These are phyloP conservation scores for Trogon melanurus DNA, from an alignment of 2,113 vertebrate species.

Conservation along the genomic window DNA sequence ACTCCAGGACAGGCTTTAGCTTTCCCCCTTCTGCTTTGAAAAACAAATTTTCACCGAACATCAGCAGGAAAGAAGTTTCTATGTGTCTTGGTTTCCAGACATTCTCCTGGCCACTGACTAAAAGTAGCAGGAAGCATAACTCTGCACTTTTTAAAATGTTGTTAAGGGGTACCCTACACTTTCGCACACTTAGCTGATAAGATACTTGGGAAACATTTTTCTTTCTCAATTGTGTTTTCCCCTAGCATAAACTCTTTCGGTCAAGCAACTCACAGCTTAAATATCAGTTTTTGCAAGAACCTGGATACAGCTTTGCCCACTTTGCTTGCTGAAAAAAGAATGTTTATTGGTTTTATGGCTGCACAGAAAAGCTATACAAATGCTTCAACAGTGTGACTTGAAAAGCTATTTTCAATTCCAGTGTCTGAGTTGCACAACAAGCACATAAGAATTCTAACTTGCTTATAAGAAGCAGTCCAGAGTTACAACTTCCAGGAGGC, in stretches of 20 bases:
- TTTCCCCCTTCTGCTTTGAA: neutral
- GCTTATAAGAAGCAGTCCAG: neutral
- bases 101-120: neutral
- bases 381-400: neutral
- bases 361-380: neutral
- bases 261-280: neutral
- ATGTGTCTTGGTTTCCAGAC: neutral
- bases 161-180: neutral
- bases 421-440: neutral
- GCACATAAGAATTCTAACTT: neutral
- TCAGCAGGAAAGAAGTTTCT: neutral
- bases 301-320: neutral
- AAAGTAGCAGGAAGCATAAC: neutral
- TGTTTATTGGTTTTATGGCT: neutral
- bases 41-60: neutral
- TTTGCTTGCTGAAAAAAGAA: neutral
- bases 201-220: neutral
- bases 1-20: neutral
- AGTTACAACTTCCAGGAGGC: neutral
- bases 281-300: neutral
- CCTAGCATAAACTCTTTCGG: neutral
- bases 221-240: neutral
- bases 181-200: neutral
- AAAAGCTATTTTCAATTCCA: neutral
- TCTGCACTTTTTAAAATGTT: neutral